Conservation (phyloP, 37 sponge, comb jelly and placozoan species). For the Beroe forskalii region DNA sequence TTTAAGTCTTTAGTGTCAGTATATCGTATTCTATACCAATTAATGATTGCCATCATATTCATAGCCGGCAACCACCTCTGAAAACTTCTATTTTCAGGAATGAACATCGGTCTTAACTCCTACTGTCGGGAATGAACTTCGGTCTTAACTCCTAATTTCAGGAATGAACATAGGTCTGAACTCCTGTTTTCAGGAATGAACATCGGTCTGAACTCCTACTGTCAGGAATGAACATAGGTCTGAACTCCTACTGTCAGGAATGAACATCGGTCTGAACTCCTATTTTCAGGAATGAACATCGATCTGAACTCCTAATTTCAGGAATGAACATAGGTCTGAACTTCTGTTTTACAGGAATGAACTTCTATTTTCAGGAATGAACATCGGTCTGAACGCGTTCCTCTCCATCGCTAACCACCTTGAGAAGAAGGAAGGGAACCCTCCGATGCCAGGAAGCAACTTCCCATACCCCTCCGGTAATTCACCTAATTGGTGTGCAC, state of each 20-base stretch:
- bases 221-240: no score
- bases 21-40: no score
- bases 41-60: no score
- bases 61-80: no score
- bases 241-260: no score
- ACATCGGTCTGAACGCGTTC: constrained; percentile 91
- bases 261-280: background rate
- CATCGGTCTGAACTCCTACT: constrained; percentile 88
- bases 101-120: constrained; percentile 87
- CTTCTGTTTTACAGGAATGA: background rate
- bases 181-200: constrained; percentile 88
- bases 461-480: constrained; percentile 81
- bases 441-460: constrained; percentile 87
- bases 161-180: constrained; percentile 89
- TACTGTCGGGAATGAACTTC: constrained; percentile 87
- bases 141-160: constrained; percentile 82
- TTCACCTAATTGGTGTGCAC: no score
- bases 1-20: no score
- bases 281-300: no score
- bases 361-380: constrained; percentile 87
- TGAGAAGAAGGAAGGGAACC: constrained; percentile 78
- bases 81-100: no score
- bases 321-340: background rate
- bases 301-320: background rate
- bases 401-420: constrained; percentile 83